Conservation (phyloP, 2,113 vertebrate species). For the Cryptotis parvus region DNA sequence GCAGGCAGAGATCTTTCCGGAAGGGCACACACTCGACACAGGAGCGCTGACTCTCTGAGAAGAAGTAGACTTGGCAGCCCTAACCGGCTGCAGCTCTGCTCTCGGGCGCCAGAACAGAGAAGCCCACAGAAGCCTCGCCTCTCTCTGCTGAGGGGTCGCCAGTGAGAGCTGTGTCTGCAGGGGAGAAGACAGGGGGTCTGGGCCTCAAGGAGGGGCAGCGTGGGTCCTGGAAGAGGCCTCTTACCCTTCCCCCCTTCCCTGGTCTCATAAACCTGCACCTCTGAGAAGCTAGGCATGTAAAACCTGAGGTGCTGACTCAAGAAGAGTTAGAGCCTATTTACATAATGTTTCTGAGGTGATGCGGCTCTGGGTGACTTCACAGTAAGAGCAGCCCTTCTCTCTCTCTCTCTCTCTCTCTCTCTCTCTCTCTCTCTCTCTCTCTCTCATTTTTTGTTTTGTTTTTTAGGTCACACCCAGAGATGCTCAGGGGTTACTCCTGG, state of each 20-base stretch:
- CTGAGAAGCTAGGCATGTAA: background rate
- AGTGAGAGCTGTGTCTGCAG: background rate
- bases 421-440: too few species aligned
- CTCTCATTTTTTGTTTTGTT: too few species aligned
- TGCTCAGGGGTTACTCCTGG: too few species aligned
- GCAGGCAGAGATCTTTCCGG: background rate
- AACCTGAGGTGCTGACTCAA: constrained; percentile 23
- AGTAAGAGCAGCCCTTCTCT: background rate
- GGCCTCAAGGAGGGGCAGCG: background rate
- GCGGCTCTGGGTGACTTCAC: background rate
- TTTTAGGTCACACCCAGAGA: too few species aligned
- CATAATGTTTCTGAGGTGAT: background rate
- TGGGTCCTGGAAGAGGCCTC: background rate
- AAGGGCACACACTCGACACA: background rate
- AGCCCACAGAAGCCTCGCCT: background rate
- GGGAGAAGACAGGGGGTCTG: background rate
- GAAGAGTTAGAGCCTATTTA: background rate
- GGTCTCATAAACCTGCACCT: background rate
- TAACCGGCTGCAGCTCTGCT: background rate
- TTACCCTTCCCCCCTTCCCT: background rate
- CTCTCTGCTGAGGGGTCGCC: background rate
- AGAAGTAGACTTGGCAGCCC: background rate
- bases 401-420: too few species aligned
- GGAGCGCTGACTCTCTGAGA: background rate
- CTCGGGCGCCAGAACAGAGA: background rate